Evolutionary conservation across 2,888 invertebrate species (phyloP).

Genomic region (Lumbricus terrestris): DNA sequence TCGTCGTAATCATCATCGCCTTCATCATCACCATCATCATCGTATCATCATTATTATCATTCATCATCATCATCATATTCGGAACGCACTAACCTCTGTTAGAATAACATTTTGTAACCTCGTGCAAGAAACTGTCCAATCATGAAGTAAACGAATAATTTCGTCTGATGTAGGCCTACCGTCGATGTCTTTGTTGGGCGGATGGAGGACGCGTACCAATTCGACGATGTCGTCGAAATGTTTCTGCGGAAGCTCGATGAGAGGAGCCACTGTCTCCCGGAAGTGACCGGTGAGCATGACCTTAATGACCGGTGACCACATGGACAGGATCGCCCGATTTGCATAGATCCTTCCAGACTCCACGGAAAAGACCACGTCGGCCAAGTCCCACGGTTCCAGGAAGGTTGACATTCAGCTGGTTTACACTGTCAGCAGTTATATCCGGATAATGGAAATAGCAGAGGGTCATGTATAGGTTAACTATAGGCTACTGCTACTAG

Average conservation of each 20-base stretch:
- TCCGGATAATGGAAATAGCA: not conserved
- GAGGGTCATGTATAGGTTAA: too few species aligned
- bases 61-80: too few species aligned
- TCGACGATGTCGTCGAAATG: slow-evolving; percentile 19
- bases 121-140: not conserved
- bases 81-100: too few species aligned
- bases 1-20: too few species aligned
- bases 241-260: slow-evolving; percentile 17
- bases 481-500: too few species aligned
- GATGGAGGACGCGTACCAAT: slow-evolving; percentile 23
- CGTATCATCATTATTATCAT: too few species aligned
- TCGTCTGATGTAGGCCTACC: slow-evolving; percentile 12
- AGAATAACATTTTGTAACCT: too few species aligned
- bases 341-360: slow-evolving; percentile 17
- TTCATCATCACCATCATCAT: too few species aligned
- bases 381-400: slow-evolving; percentile 19
- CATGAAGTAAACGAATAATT: not conserved
- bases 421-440: not conserved
- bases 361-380: slow-evolving; percentile 20
- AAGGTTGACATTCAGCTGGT: not conserved
- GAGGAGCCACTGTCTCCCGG: not conserved
- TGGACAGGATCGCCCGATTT: slow-evolving; percentile 20
- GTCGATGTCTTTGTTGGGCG: slow-evolving; percentile 23
- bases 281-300: slow-evolving; percentile 24
- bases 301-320: slow-evolving; percentile 27